phyloP scores from a whole-genome alignment of 2,888 invertebrate species.

The Drosophila atripex region DNA sequence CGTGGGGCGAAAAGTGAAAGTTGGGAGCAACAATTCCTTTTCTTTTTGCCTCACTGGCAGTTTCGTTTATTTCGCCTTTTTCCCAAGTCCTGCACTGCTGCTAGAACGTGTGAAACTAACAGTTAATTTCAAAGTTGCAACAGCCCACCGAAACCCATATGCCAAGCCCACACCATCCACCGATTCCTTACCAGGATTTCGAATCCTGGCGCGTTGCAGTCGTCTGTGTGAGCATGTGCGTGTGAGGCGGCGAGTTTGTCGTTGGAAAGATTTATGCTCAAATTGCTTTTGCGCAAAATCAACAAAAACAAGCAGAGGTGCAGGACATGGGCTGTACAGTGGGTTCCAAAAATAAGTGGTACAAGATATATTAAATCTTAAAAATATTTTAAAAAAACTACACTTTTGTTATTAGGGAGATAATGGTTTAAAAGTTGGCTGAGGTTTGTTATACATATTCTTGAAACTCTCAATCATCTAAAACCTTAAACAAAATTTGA shows the following conservation, averaged over 20 bases:
- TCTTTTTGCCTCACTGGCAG: conserved; percentile 26
- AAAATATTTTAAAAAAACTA: background rate
- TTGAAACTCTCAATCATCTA: background rate
- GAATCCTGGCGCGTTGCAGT: conserved; percentile 56
- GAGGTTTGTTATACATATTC: background rate
- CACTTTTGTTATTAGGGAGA: background rate
- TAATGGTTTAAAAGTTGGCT: too few relatives aligned
- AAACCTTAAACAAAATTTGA: accelerated
- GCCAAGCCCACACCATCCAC: background rate
- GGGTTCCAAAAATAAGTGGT: conserved; percentile 6
- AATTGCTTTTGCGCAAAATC: conserved; percentile 76
- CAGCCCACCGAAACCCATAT: background rate
- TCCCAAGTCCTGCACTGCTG: conserved; percentile 38
- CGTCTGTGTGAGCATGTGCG: conserved; percentile 27
- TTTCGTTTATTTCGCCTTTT: conserved; percentile 22
- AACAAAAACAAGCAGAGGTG: conserved; percentile 54
- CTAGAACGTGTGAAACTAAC: conserved; percentile 74
- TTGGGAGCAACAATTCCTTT: conserved; percentile 74
- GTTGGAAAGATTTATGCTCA: conserved; percentile 73
- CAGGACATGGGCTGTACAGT: conserved; percentile 31
- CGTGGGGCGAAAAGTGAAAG: conserved; percentile 65
- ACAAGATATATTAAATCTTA: background rate
- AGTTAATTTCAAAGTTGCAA: conserved; percentile 69
- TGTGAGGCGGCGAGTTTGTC: conserved; percentile 65
- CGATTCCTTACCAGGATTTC: conserved; percentile 29